Conservation (phyloP, 2,797 vertebrate genomes). For the Delichon dasypus region DNA sequence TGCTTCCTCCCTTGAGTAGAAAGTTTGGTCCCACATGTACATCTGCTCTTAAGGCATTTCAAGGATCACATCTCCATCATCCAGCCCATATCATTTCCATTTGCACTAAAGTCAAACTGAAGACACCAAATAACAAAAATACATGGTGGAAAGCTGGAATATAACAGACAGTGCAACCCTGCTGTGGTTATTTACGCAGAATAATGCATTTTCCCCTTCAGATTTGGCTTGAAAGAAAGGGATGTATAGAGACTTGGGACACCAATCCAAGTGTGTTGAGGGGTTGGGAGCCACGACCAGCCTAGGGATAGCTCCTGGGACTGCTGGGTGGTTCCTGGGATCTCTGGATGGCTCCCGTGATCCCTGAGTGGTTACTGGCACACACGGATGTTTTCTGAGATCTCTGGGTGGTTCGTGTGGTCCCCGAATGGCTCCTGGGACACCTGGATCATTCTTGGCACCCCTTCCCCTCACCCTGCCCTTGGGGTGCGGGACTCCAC, state of each 20-base stretch:
- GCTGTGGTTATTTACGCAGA: not conserved
- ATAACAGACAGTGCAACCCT: accelerated
- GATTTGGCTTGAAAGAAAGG: not conserved
- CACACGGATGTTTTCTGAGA: not conserved
- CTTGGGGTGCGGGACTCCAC: accelerated
- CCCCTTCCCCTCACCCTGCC: not conserved
- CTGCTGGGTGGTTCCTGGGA: accelerated
- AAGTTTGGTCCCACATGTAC: not conserved
- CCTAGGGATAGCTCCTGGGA: accelerated
- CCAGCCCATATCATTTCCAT: not conserved
- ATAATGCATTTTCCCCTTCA: accelerated
- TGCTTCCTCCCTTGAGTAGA: not conserved
- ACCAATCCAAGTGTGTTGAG: accelerated
- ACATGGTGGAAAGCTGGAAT: accelerated
- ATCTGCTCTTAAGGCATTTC: not conserved
- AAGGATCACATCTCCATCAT: not conserved
- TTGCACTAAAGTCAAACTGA: not conserved
- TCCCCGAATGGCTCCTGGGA: not conserved
- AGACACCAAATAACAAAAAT: not conserved
- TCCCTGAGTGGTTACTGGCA: not conserved
- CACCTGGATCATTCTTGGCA: not conserved
- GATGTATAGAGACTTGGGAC: no score
- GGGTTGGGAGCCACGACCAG: accelerated
- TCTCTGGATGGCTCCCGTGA: not conserved
- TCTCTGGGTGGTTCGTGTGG: accelerated